Percentiles rank a stretch among this genome's conserved stretches.
Evolutionary conservation across 2,888 invertebrate genomes (phyloP).

Genomic region (Drosophila kanekoi): DNA sequence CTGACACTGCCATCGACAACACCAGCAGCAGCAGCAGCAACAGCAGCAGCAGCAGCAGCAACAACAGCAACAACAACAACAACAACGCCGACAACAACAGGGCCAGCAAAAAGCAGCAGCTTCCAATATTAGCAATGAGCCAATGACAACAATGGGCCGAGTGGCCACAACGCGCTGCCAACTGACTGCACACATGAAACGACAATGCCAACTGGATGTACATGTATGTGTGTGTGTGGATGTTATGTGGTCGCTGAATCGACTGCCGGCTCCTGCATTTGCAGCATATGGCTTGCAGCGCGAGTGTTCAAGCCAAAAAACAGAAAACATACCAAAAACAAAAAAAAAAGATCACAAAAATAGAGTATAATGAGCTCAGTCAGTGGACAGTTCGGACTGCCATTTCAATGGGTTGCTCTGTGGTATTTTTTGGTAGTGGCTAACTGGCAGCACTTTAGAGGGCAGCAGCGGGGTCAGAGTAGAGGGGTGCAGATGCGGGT

Average conservation of each 20-base stretch:
- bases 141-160: constrained; percentile 73
- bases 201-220: constrained; percentile 41
- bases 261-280: constrained; percentile 51
- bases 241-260: constrained; percentile 64
- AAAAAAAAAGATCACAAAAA: constrained; percentile 30
- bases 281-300: constrained; percentile 53
- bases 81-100: not conserved
- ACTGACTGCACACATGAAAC: constrained; percentile 52
- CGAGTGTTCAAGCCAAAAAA: constrained; percentile 36
- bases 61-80: constrained; percentile 17
- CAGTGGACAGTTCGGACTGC: constrained; percentile 39
- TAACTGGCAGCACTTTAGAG: constrained; percentile 37
- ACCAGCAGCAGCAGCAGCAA: constrained; percentile 16
- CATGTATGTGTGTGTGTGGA: constrained; percentile 32
- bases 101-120: constrained; percentile 51
- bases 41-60: not conserved
- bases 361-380: constrained; percentile 69
- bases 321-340: constrained; percentile 8
- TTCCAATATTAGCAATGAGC: constrained; percentile 76
- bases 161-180: constrained; percentile 60
- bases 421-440: constrained; percentile 35
- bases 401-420: constrained; percentile 43
- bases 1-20: constrained; percentile 63
- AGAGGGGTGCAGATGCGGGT: constrained; percentile 25
- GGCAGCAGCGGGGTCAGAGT: not conserved